Base-by-base conservation (phyloP, 2,113 vertebrate genomes). In the Hippocampus guttulatus region DNA sequence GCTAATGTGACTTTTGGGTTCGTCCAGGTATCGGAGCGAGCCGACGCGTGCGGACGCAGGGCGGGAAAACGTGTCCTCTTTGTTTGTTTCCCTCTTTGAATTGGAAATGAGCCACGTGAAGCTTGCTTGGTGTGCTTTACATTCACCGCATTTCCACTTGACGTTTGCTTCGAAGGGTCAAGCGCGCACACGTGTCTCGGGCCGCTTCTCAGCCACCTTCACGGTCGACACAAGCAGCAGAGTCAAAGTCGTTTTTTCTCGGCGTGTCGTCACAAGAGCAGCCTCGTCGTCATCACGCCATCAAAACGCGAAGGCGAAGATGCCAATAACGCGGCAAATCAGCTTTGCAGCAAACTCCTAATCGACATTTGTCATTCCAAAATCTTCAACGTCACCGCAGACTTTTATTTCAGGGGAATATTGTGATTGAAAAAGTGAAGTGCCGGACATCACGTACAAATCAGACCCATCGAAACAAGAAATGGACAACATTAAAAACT, bases 1-100 rank as follows among this genome's bases (percentile, higher is more conserved):
- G 87, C 82, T 87, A 88, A 89, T 89, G 82, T 85, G 83, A 86
- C 85, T 88, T 87, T 86, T 85, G 23, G 49, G 54, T 75, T 25
- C 71, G 20, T 58, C 51, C 76, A 76, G 71, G 60, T 77, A 70
- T 71, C 64, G 76, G 49, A 69, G 73, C 63, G 73, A 74, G 66
- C 8, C 18, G 30, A n/a, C 45, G 61, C 75, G 71, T 25, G 49
- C 49, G 18, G 49, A 8, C 15, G 49, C 15, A 18, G 16, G 49
- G 63, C 47, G 55, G 58, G 40, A 49, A 25, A 68, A 23, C 55
- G 21, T 0, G 79, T 70, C 69, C 16, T 47, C 73, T 8, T 54
- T 21, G 6, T n/a, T 75, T 71, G 23, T 11, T 18, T 5, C 3
- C 40, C 25, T 68, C 52, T 52, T 64, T 63, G 27, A 54, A 49